phyloP scores from a whole-genome alignment of 2,888 invertebrate genomes.

The Linnaemya vulpina region DNA sequence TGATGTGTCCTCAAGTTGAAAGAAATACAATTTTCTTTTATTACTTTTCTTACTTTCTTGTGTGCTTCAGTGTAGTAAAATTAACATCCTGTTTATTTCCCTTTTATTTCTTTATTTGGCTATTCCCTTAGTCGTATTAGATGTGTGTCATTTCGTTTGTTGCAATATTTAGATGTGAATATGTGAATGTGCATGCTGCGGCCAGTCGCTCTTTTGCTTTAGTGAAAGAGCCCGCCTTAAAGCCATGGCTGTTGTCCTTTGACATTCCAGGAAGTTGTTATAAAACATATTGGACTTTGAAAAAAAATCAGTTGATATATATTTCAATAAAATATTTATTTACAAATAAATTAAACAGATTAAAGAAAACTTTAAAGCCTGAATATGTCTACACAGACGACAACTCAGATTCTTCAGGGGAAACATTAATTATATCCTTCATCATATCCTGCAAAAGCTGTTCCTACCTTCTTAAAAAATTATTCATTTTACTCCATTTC shows the following conservation, averaged over 20 bases:
- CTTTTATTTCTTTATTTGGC: background rate
- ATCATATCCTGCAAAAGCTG: too few species aligned
- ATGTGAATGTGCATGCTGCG: background rate
- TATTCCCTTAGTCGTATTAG: background rate
- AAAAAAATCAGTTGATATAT: slow-evolving; percentile 26
- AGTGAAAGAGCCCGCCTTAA: slow-evolving; percentile 62
- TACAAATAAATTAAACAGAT: background rate
- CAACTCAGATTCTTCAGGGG: too few species aligned
- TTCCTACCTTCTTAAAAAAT: slow-evolving; percentile 11
- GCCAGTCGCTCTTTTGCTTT: slow-evolving; percentile 39
- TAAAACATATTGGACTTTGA: slow-evolving; percentile 61
- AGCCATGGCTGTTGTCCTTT: slow-evolving; percentile 72
- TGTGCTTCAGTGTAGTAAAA: slow-evolving; percentile 58
- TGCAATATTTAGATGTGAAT: background rate
- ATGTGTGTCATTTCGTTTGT: background rate
- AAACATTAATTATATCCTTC: too few species aligned
- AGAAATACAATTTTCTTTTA: slow-evolving; percentile 5
- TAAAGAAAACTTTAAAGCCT: slow-evolving; percentile 18
- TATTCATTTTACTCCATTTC: background rate
- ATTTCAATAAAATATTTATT: background rate
- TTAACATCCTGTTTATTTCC: slow-evolving; percentile 65
- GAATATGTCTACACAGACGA: too few species aligned
- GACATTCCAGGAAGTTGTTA: slow-evolving; percentile 69
- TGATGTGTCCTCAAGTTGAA: slow-evolving; percentile 51
- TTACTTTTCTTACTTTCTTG: slow-evolving; percentile 56